Percentiles rank a stretch among this genome's conserved stretches.
phyloP scores from a whole-genome alignment of 2,797 vertebrate species.

The Halcyon badia region DNA sequence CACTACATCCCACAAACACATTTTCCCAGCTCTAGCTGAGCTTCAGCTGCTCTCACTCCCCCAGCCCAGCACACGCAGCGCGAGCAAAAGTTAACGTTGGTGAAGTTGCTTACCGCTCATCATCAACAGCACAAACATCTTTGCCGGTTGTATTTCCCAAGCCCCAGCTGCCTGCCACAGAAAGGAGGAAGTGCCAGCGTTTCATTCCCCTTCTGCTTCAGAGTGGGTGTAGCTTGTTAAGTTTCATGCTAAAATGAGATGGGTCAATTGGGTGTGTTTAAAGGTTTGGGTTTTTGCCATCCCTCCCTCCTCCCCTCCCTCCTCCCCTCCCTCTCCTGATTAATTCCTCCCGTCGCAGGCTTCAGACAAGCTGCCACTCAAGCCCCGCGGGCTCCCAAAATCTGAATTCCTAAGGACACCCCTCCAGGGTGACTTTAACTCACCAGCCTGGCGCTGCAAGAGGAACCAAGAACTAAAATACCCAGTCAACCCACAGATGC shows the following conservation, averaged over 20 bases:
- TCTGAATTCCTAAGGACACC: constrained; percentile 22
- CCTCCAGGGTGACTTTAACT: neutral
- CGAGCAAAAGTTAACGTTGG: neutral
- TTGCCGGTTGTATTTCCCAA: neutral
- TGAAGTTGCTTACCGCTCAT: constrained; percentile 64
- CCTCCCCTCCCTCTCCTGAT: constrained; percentile 43
- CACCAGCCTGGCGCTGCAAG: neutral
- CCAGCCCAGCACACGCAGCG: neutral
- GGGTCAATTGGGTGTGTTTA: constrained; percentile 79
- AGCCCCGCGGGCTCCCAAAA: neutral
- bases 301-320: constrained; percentile 45
- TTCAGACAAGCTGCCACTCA: constrained; percentile 36
- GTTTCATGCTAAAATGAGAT: constrained; percentile 75
- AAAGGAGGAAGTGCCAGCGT: constrained; percentile 75
- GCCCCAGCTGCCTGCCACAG: constrained; percentile 34
- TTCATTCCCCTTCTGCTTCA: constrained; percentile 68
- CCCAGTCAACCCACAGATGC: neutral
- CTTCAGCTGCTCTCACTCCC: neutral
- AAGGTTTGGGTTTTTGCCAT: constrained; percentile 63
- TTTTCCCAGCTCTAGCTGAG: neutral
- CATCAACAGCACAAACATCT: constrained; percentile 56
- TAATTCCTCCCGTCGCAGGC: constrained; percentile 22
- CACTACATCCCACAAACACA: accelerated
- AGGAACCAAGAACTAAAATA: neutral
- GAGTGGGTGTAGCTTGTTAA: constrained; percentile 79